Conservation (phyloP, 2,113 vertebrate species). For the Tetrax tetrax region DNA sequence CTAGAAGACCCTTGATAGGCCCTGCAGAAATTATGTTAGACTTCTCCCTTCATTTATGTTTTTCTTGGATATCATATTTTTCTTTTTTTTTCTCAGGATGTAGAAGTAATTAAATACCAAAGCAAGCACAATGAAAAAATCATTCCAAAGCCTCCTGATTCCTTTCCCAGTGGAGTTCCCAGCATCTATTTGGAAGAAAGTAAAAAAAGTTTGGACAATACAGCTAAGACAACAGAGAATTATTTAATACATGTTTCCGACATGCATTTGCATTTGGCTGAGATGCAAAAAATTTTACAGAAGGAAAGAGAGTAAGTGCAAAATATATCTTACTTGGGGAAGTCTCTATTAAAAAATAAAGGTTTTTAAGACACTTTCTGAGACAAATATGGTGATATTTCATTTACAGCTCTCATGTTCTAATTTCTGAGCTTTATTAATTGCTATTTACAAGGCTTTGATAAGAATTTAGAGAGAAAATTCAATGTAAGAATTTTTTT, state of each 20-base stretch:
- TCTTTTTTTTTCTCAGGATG: constrained; percentile 50
- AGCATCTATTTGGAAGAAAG: not conserved
- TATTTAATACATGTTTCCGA: constrained; percentile 27
- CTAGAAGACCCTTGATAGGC: not conserved
- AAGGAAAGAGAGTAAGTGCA: constrained; percentile 77
- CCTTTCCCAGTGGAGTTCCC: not conserved
- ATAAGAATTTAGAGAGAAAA: not conserved
- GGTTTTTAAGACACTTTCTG: not conserved
- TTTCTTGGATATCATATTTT: not conserved
- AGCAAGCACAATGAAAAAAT: constrained; percentile 8
- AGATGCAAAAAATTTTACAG: constrained; percentile 65
- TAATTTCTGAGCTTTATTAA: not conserved
- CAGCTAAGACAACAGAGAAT: not conserved
- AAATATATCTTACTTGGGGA: not conserved
- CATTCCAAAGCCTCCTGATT: not conserved
- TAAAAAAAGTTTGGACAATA: not conserved
- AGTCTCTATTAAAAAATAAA: not conserved
- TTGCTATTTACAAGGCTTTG: not conserved
- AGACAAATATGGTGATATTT: not conserved
- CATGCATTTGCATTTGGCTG: constrained; percentile 45
- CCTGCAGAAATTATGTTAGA: not conserved
- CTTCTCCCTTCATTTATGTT: not conserved
- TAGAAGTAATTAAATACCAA: not conserved
- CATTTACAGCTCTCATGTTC: not conserved
- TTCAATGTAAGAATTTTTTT: not conserved